A percentile compares a stretch with the other conserved stretches of the same genome.
These are phyloP conservation scores for Cephus pulcher DNA, from an alignment of 2,888 invertebrate genomes.

Conservation along the genomic window DNA sequence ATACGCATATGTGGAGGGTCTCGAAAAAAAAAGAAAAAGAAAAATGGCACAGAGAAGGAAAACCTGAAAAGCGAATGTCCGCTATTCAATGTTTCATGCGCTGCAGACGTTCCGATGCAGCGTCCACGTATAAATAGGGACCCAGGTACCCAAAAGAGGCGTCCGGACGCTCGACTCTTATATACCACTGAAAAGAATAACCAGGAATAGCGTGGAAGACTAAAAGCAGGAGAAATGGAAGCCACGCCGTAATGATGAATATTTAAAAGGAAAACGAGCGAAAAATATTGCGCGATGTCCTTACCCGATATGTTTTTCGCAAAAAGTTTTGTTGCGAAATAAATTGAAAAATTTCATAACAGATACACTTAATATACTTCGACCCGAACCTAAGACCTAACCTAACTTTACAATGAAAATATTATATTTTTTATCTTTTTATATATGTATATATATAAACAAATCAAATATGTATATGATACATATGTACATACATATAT, in stretches of 20 bases:
- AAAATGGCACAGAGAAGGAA: background rate
- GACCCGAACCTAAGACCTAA: background rate
- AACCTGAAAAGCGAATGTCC: background rate
- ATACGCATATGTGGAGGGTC: background rate
- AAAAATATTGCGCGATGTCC: background rate
- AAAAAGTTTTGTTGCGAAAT: background rate
- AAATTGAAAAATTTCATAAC: background rate
- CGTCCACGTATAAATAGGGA: background rate
- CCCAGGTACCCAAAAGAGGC: background rate
- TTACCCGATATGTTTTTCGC: background rate
- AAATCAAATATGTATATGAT: too few species aligned
- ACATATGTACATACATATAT: too few species aligned
- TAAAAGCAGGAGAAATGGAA: background rate
- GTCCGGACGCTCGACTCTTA: background rate
- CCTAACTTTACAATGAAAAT: background rate
- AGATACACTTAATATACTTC: background rate
- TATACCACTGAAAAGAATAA: background rate
- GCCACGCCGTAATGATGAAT: background rate
- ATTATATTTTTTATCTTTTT: too few species aligned
- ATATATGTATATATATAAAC: too few species aligned
- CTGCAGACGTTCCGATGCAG: background rate
- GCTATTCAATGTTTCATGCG: constrained; percentile 9
- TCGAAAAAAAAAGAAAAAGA: background rate
- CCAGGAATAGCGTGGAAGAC: background rate
- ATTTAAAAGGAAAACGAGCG: background rate